Conservation (phyloP, 2,888 invertebrate genomes). For the Malthinus flaveolus region DNA sequence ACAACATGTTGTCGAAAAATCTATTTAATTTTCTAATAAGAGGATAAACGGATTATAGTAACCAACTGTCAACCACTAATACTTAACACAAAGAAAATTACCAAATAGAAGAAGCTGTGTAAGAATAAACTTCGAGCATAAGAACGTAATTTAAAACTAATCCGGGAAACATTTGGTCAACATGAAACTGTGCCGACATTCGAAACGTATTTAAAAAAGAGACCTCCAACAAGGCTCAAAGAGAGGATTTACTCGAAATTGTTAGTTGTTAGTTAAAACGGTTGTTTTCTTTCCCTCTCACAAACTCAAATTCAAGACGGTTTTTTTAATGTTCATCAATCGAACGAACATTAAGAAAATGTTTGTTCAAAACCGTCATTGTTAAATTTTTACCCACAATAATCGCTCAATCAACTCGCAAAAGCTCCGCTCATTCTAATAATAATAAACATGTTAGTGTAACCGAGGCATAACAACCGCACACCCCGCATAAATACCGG, state of each 20-base stretch:
- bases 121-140: constrained; percentile 25
- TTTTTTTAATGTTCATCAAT: not conserved
- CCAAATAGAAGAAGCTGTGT: constrained; percentile 12
- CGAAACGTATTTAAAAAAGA: constrained; percentile 7
- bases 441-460: constrained; percentile 53
- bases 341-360: constrained; percentile 3
- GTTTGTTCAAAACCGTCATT: constrained; percentile 11
- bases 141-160: constrained; percentile 25
- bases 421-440: constrained; percentile 47
- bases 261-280: no score
- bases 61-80: constrained; percentile 17
- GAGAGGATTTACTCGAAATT: no score
- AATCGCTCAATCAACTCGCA: constrained; percentile 52
- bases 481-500: constrained; percentile 47
- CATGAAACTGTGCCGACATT: constrained; percentile 26
- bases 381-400: constrained; percentile 42
- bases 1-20: constrained; percentile 11
- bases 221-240: constrained; percentile 22
- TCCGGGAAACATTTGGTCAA: constrained; percentile 28
- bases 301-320: no score
- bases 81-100: constrained; percentile 17
- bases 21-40: constrained; percentile 20
- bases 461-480: constrained; percentile 39
- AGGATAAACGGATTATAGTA: constrained; percentile 28
- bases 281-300: no score